These are phyloP conservation scores for Drosophila truncata DNA, from an alignment of 1,140 invertebrate genomes.

Conservation along the genomic window DNA sequence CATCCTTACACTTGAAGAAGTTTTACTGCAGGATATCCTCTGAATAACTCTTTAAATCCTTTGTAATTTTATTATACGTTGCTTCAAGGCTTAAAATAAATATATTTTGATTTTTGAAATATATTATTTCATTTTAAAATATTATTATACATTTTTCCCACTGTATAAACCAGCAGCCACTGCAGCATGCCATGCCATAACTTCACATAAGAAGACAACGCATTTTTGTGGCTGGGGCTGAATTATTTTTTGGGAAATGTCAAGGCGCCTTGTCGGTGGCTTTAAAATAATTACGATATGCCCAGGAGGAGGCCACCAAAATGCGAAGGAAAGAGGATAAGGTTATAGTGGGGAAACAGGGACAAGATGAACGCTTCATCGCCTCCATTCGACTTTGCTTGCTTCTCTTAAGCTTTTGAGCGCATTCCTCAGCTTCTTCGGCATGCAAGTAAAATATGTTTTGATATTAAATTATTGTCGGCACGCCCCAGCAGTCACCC, in stretches of 20 bases:
- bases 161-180: conserved; percentile 3
- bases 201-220: conserved; percentile 37
- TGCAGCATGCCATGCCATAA: conserved; percentile 48
- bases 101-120: no score
- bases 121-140: not conserved
- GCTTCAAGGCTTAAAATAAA: no score
- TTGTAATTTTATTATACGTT: not conserved
- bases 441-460: conserved; percentile 83
- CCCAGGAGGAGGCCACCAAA: conserved; percentile 3
- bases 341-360: conserved; percentile 1
- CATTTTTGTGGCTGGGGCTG: conserved; percentile 40
- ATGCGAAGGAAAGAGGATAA: not conserved
- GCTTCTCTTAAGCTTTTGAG: conserved; percentile 47
- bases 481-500: conserved; percentile 46
- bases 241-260: conserved; percentile 57
- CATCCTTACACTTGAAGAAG: not conserved
- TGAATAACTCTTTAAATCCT: not conserved
- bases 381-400: conserved; percentile 58
- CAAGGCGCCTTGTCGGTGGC: conserved; percentile 55
- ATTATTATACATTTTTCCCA: not conserved
- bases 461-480: conserved; percentile 83
- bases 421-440: conserved; percentile 75
- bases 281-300: conserved; percentile 70
- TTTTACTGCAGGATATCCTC: not conserved
- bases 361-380: conserved; percentile 48